Conservation (phyloP, 2,888 invertebrate genomes). For the Caenorhabditis becei region DNA sequence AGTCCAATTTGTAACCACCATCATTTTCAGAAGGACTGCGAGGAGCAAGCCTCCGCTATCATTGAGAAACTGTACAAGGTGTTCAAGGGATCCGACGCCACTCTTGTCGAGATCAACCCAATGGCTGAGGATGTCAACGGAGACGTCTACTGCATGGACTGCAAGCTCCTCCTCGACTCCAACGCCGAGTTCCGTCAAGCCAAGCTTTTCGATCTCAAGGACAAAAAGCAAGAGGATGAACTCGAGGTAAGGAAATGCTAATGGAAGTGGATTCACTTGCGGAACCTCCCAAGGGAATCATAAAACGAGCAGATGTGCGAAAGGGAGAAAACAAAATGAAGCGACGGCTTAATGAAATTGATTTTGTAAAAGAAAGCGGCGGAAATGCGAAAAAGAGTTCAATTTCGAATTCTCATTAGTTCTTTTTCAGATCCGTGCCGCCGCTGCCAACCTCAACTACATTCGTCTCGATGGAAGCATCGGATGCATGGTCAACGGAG, state of each 20-base stretch:
- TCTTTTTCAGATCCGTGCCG: slow-evolving; percentile 92
- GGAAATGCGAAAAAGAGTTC: neutral
- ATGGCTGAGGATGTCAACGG: slow-evolving; percentile 95
- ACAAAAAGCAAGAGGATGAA: slow-evolving; percentile 70
- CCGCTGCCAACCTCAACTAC: slow-evolving; percentile 93
- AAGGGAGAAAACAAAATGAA: neutral
- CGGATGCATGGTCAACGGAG: slow-evolving; percentile 96
- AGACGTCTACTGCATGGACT: slow-evolving; percentile 89
- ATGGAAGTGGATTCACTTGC: slow-evolving; percentile 3
- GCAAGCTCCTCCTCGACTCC: slow-evolving; percentile 98
- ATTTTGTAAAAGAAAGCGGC: neutral
- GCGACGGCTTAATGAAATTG: neutral
- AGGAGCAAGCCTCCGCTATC: slow-evolving; percentile 77
- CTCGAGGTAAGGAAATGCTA: slow-evolving; percentile 64
- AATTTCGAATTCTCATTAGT: neutral
- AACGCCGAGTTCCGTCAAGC: slow-evolving; percentile 93
- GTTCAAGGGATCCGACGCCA: slow-evolving; percentile 93
- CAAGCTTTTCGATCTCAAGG: slow-evolving; percentile 88
- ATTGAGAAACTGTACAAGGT: slow-evolving; percentile 86
- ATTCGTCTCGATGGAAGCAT: slow-evolving; percentile 98
- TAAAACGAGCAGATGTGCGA: neutral
- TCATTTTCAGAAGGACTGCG: slow-evolving; percentile 71
- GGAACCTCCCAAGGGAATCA: slow-evolving; percentile 10
- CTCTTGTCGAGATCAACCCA: slow-evolving; percentile 98
- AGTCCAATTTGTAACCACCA: neutral